phyloP scores from a whole-genome alignment of 2,888 invertebrate genomes.

The Galerucella pusilla region DNA sequence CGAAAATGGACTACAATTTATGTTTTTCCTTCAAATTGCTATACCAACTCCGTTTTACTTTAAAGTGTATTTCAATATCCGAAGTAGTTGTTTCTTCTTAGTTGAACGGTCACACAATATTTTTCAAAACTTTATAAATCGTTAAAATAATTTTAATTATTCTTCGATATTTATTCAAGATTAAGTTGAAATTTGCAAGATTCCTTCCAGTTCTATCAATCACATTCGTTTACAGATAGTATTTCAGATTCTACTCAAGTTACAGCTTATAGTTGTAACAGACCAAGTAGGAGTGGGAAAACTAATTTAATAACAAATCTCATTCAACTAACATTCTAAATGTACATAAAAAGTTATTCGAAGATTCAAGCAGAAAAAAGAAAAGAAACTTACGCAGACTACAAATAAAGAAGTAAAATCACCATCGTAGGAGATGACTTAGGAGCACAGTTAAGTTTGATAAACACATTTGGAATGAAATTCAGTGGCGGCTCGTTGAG shows the following conservation, averaged over 20 bases:
- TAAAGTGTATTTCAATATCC: no score
- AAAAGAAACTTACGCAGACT: constrained; percentile 35
- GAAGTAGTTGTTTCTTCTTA: no score
- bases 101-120: no score
- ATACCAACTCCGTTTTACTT: no score
- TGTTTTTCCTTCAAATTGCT: no score
- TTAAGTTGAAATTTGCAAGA: constrained; percentile 6
- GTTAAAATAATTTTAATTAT: no score
- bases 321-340: constrained; percentile 50
- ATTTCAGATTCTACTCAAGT: constrained; percentile 56
- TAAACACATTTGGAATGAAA: constrained; percentile 72
- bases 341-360: constrained; percentile 52
- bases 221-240: constrained; percentile 45
- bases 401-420: constrained; percentile 41
- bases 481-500: constrained; percentile 40
- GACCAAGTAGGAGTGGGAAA: constrained; percentile 27
- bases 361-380: constrained; percentile 38
- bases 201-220: constrained; percentile 24
- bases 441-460: constrained; percentile 44
- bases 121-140: no score
- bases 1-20: no score
- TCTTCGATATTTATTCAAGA: no score
- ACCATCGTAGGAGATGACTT: constrained; percentile 34
- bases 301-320: constrained; percentile 44
- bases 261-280: constrained; percentile 53